Evolutionary conservation across 2,113 vertebrate genomes (phyloP), one percentile per base, ranked within the genome.

Genomic region (Microcebus griseorufus): DNA sequence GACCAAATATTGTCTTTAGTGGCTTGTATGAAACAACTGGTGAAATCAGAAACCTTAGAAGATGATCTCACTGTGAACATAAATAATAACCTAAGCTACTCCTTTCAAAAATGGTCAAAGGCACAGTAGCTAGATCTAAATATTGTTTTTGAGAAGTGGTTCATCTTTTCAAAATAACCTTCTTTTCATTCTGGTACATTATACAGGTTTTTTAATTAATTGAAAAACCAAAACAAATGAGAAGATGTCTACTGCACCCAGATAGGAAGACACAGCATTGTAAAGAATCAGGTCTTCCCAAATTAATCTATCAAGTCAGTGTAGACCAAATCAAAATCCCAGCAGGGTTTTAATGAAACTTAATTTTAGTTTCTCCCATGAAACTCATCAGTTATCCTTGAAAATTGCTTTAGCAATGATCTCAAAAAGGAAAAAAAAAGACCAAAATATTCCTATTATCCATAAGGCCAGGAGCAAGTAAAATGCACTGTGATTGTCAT

Each of bases 41-140:
- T 97, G 82, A 98, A 97, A 97, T 96, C 62, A 79, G 92, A 96
- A 97, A 95, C 97, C 95, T 86, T 42, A 70, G 39, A 92, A 83
- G 58, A 91, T 85, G 76, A 95, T 95, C 84, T 95, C 75, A 93
- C 64, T 91, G 64, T 87, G 92, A 97, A 88, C n/a, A 51, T 82
- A 95, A 92, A 86, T 96, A 96, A 95, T 97, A 95, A 93, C 69
- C 69, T 80, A 95, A 96, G 72, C 39, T 60, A 75, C 42, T 92
- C 48, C 67, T 96, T 97, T 96, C 17, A 76, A 97, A 94, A 94
- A 72, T 51, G 39, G 23, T 45, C 65, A 93, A 85, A 62, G n/a
- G 14, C 39, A 42, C 81, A 60, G 20, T 39, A 65, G 16, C 51
- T 79, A 84, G 39, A 93, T 88, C 23, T 88, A 94, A 84, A 70